phyloP scores from a whole-genome alignment of 2,888 invertebrate genomes.

The Megastigmus dorsalis region DNA sequence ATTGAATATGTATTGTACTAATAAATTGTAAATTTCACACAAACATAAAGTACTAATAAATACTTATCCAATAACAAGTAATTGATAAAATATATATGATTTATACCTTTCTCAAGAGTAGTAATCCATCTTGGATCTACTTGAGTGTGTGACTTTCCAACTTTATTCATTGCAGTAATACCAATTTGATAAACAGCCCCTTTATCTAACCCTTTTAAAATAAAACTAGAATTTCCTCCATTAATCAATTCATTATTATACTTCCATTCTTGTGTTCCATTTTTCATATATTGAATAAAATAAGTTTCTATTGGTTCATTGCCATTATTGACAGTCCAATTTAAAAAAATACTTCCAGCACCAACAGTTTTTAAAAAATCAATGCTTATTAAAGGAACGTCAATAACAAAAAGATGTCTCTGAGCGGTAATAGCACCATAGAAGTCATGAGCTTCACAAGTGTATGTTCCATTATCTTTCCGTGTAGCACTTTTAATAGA shows the following conservation, averaged over 20 bases:
- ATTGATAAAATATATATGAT: background rate
- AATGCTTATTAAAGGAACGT: constrained; percentile 82
- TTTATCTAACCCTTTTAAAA: constrained; percentile 80
- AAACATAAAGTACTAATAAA: background rate
- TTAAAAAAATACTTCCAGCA: constrained; percentile 84
- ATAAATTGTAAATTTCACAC: background rate
- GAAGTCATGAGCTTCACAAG: constrained; percentile 70
- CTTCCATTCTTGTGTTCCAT: constrained; percentile 77
- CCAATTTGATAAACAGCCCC: constrained; percentile 81
- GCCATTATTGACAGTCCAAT: constrained; percentile 88
- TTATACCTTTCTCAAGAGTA: constrained; percentile 78
- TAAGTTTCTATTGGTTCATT: constrained; percentile 82
- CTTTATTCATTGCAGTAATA: constrained; percentile 81
- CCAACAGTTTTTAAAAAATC: constrained; percentile 86
- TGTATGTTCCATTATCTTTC: constrained; percentile 85
- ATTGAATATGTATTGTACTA: background rate
- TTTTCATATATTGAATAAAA: constrained; percentile 77
- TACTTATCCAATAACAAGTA: background rate
- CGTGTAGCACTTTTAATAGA: constrained; percentile 78
- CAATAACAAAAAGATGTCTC: constrained; percentile 79
- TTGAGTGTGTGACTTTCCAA: constrained; percentile 78
- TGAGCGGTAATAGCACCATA: constrained; percentile 74
- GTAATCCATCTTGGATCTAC: constrained; percentile 77
- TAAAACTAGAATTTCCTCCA: constrained; percentile 81
- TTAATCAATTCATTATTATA: constrained; percentile 79